Evolutionary conservation across 2,113 vertebrate genomes (phyloP), one percentile per base, ranked within the genome.

Genomic region (Pardalotus punctatus): DNA sequence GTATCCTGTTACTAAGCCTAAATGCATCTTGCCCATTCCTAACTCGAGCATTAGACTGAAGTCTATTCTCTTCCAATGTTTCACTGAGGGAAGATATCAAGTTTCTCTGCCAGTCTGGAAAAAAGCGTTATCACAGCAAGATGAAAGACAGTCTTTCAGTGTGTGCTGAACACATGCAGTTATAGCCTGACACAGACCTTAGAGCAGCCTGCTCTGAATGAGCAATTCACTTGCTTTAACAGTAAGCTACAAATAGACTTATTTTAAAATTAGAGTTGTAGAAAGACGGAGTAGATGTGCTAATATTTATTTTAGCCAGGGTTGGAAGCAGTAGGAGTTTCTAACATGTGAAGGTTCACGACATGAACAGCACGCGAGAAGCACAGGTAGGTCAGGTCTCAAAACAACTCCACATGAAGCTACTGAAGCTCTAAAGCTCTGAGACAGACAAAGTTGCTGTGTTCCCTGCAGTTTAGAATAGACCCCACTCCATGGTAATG

Each of bases 401-500:
- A 25, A 66, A 76, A 66, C 5, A 45, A 15, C 18, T 0, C 42
- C 19, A 50, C 19, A 31, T 6, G 15, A 25, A 78, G 25, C 21
- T 76, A 27, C 38, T 23, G 31, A 23, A 73, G 4, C 42, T 83
- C 54, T 33, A 48, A 33, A 70, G 21, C 65, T 65, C 60, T 31
- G 36, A 62, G 33, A 48, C 8, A 62, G 33, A 48, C 8, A 84
- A 69, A 73, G 50, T 22, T n/a, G 18, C 42, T 35, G 13, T 9
- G 8, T 14, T 57, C 53, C 12, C 27, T 58, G 28, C 62, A 50
- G 38, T 11, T n/a, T 58, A 65, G 43, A 57, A 35, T 50, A 77
- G 67, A n/a, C 7, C 4, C 14, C 27, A n/a, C 28, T 27, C 17
- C 15, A 17, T 0, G 4, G 38, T 33, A 28, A 69, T 0, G 2